These are phyloP conservation scores for Macrochelys suwanniensis DNA, from an alignment of 2,797 vertebrate species.

Conservation along the genomic window DNA sequence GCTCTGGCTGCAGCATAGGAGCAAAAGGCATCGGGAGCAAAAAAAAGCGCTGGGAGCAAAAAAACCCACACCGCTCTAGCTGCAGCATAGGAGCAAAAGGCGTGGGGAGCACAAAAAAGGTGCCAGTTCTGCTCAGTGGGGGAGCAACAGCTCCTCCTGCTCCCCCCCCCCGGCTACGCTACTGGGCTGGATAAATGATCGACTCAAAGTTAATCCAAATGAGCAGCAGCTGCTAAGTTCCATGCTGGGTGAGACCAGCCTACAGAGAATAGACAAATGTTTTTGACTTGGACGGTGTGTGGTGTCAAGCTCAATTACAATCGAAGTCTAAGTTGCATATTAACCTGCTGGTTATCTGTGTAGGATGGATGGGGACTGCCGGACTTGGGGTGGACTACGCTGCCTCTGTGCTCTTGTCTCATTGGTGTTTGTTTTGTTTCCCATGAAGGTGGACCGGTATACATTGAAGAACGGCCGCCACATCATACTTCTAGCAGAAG, in stretches of 20 bases:
- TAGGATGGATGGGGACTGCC: not conserved
- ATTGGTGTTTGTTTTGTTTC: not conserved
- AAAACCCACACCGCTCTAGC: too few species aligned
- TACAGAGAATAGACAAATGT: accelerated
- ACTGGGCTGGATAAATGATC: accelerated
- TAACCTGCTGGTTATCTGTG: not conserved
- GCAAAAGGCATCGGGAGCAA: too few species aligned
- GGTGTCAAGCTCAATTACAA: accelerated
- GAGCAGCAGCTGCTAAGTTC: accelerated
- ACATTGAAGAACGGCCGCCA: conserved; percentile 89
- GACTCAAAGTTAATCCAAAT: not conserved
- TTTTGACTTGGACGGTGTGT: not conserved
- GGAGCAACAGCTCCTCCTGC: too few species aligned
- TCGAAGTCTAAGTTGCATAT: accelerated
- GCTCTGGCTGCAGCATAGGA: too few species aligned
- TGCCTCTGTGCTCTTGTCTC: not conserved
- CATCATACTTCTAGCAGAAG: conserved; percentile 94
- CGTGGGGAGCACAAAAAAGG: too few species aligned
- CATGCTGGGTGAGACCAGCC: not conserved
- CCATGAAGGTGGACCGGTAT: conserved; percentile 92
- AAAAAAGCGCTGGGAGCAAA: too few species aligned
- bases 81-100: too few species aligned
- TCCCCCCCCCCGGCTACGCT: too few species aligned
- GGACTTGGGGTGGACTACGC: not conserved
- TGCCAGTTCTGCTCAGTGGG: too few species aligned